Evolutionary conservation across 2,113 vertebrate genomes (phyloP).

Genomic region (Atrichornis clamosus): DNA sequence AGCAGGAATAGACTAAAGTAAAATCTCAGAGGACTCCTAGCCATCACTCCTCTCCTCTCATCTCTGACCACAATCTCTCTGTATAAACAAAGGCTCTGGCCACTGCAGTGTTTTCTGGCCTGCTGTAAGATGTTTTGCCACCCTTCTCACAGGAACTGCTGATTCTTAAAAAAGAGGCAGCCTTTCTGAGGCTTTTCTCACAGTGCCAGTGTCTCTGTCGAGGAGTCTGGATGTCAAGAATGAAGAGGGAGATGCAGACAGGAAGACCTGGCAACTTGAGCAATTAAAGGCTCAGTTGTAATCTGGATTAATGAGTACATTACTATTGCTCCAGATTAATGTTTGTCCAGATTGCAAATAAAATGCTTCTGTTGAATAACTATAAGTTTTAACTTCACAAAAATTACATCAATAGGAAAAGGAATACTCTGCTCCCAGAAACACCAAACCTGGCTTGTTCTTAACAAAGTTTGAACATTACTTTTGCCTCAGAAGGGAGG

Average conservation of each 20-base stretch:
- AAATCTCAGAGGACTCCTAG: constrained; percentile 10
- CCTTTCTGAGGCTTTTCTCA: neutral
- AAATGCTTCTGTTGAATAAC: neutral
- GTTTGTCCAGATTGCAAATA: neutral
- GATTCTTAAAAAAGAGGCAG: neutral
- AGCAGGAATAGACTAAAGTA: neutral
- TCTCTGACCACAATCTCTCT: neutral
- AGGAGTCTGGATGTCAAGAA: neutral
- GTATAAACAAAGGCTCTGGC: constrained; percentile 26
- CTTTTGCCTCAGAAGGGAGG: neutral
- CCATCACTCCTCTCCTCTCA: neutral
- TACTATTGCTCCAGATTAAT: neutral
- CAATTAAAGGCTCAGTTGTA: neutral
- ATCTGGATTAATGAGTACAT: neutral
- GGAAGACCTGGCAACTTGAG: neutral
- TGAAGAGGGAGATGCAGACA: neutral
- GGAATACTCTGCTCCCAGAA: neutral
- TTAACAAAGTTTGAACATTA: neutral
- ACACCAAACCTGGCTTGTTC: neutral
- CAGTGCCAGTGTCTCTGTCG: neutral
- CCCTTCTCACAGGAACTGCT: neutral
- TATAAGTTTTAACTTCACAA: neutral
- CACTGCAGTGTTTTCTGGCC: neutral
- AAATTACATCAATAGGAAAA: neutral
- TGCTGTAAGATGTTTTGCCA: neutral